These are phyloP conservation scores for Saturnia pavonia DNA, from an alignment of 2,888 invertebrate species.

Conservation along the genomic window DNA sequence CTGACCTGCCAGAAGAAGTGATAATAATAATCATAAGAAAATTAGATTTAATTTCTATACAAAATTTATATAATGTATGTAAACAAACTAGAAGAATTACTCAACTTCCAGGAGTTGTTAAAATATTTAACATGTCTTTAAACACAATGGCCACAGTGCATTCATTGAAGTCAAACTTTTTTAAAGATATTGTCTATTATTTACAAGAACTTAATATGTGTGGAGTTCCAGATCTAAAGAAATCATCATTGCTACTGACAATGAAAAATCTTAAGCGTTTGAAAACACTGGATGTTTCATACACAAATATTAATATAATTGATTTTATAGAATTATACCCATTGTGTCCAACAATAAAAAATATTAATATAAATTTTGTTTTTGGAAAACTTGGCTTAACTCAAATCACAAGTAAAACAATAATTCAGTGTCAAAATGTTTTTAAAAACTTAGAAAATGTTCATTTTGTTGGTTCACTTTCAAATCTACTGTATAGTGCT, in stretches of 20 bases:
- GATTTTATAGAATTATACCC: slow-evolving; percentile 57
- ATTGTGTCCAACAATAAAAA: slow-evolving; percentile 56
- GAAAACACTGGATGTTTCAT: slow-evolving; percentile 58
- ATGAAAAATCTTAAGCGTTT: slow-evolving; percentile 52
- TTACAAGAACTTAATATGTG: slow-evolving; percentile 54
- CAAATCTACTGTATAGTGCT: slow-evolving; percentile 45
- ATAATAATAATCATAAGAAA: slow-evolving; percentile 57
- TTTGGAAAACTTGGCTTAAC: slow-evolving; percentile 39
- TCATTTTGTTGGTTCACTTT: slow-evolving; percentile 56
- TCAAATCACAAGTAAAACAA: slow-evolving; percentile 28
- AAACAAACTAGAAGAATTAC: slow-evolving; percentile 45
- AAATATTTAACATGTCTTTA: slow-evolving; percentile 49
- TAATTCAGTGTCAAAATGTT: slow-evolving; percentile 48
- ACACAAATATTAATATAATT: slow-evolving; percentile 54
- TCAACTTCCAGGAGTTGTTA: slow-evolving; percentile 44
- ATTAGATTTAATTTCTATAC: slow-evolving; percentile 50
- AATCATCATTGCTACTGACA: slow-evolving; percentile 46
- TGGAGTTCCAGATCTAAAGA: slow-evolving; percentile 54
- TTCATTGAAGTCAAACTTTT: slow-evolving; percentile 51
- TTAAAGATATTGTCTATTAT: slow-evolving; percentile 51
- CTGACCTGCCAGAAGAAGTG: slow-evolving; percentile 61
- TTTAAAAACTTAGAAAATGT: slow-evolving; percentile 59
- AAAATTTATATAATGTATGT: slow-evolving; percentile 52
- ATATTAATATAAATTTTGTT: slow-evolving; percentile 54
- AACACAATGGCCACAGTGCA: slow-evolving; percentile 51